Conservation (phyloP, 1,140 invertebrate genomes). For the Caenorhabditis brenneri region DNA sequence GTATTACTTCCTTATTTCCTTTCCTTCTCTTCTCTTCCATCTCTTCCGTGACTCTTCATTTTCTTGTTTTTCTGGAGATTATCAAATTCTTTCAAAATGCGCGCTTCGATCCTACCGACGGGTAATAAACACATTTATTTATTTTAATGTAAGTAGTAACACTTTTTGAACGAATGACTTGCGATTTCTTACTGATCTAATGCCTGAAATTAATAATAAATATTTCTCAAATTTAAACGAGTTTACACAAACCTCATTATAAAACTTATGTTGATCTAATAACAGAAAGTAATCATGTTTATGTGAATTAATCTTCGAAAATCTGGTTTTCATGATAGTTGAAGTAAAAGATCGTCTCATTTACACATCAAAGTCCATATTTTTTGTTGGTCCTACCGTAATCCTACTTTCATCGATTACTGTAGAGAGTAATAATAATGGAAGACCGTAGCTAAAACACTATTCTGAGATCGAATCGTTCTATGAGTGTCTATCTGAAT, state of each 20-base stretch:
- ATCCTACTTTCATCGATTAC: too few relatives aligned
- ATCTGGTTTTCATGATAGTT: too few relatives aligned
- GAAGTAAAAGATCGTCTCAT: too few relatives aligned
- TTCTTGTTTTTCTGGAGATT: not conserved
- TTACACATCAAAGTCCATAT: too few relatives aligned
- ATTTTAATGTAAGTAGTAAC: not conserved
- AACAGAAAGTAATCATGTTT: too few relatives aligned
- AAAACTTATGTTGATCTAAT: too few relatives aligned
- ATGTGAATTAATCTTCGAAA: too few relatives aligned
- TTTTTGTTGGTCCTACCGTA: too few relatives aligned
- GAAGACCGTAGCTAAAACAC: too few relatives aligned
- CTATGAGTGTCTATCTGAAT: too few relatives aligned
- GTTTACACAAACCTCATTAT: not conserved
- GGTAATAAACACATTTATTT: not conserved
- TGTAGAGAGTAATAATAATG: too few relatives aligned
- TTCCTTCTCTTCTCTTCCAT: not conserved
- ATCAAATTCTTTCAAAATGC: constrained; percentile 23
- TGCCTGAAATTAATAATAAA: not conserved
- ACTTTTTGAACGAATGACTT: constrained; percentile 7
- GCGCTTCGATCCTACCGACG: constrained; percentile 31
- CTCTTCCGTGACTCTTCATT: constrained; percentile 28
- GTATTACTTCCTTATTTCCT: not conserved
- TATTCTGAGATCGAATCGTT: too few relatives aligned
- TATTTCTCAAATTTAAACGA: not conserved
- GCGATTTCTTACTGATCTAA: not conserved